phyloP scores from a whole-genome alignment of 2,797 vertebrate species.

The Ciconia nigra region DNA sequence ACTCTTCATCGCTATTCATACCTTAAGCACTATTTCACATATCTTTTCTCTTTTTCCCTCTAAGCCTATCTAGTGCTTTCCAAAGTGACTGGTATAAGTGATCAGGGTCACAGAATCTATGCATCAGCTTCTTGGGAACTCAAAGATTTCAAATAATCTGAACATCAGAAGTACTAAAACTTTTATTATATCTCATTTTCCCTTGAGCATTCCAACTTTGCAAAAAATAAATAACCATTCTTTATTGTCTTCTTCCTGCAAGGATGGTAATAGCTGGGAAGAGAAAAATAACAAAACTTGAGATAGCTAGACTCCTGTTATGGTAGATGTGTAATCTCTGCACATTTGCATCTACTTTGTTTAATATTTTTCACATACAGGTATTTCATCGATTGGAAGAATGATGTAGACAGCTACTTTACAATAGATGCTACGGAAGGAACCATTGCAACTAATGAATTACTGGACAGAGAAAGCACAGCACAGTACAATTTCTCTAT shows the following conservation, averaged over 20 bases:
- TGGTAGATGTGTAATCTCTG: slow-evolving; percentile 52
- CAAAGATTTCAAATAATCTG: slow-evolving; percentile 54
- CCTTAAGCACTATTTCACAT: not conserved
- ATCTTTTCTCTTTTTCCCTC: not conserved
- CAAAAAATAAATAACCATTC: slow-evolving; percentile 59
- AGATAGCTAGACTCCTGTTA: slow-evolving; percentile 14
- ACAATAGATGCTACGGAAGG: slow-evolving; percentile 92
- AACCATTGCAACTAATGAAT: slow-evolving; percentile 92
- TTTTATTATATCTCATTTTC: slow-evolving; percentile 61
- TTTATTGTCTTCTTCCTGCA: slow-evolving; percentile 63
- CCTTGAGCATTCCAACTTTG: slow-evolving; percentile 45
- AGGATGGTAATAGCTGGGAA: slow-evolving; percentile 22
- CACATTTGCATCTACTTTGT: slow-evolving; percentile 59
- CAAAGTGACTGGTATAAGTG: not conserved
- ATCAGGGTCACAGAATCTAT: not conserved
- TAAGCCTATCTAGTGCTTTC: not conserved
- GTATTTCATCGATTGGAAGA: slow-evolving; percentile 97
- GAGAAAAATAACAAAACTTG: slow-evolving; percentile 40
- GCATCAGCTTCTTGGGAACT: slow-evolving; percentile 15
- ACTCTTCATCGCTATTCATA: not conserved
- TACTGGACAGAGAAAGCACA: slow-evolving; percentile 91
- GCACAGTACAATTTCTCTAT: slow-evolving; percentile 95
- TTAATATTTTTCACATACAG: slow-evolving; percentile 69
- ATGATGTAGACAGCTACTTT: slow-evolving; percentile 91
- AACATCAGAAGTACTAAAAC: slow-evolving; percentile 56